Conservation (phyloP, 2,797 vertebrate species). For the Sitta carolinensis region DNA sequence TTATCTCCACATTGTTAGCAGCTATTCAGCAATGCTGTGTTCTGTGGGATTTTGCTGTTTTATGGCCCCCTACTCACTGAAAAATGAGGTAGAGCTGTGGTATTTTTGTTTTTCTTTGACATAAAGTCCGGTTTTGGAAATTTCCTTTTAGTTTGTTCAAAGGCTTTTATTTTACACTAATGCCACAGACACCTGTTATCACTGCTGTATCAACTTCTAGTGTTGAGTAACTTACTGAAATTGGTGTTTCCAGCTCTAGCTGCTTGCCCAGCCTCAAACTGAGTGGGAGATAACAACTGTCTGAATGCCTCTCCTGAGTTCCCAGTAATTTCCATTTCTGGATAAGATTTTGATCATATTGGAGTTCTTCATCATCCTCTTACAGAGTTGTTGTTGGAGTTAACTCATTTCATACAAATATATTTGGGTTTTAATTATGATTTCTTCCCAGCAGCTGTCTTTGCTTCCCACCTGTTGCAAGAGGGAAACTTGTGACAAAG, state of each 20-base stretch:
- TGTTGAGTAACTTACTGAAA: not conserved
- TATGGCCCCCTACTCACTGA: not conserved
- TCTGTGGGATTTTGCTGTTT: not conserved
- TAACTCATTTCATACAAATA: not conserved
- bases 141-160: not conserved
- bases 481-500: not conserved
- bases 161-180: not conserved
- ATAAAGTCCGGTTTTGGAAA: not conserved
- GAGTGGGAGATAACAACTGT: not conserved
- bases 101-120: not conserved
- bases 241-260: not conserved
- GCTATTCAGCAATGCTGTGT: not conserved
- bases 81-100: not conserved
- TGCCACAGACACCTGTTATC: not conserved
- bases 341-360: not conserved
- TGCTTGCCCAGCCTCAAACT: not conserved
- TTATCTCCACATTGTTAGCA: not conserved
- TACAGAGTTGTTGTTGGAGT: rapidly evolving
- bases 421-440: not conserved
- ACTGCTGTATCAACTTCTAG: not conserved
- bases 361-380: not conserved
- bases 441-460: not conserved
- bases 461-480: not conserved
- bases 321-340: not conserved
- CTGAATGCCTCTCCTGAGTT: not conserved